phyloP scores from a whole-genome alignment of 2,113 vertebrate genomes.

The Sclerurus mexicanus region DNA sequence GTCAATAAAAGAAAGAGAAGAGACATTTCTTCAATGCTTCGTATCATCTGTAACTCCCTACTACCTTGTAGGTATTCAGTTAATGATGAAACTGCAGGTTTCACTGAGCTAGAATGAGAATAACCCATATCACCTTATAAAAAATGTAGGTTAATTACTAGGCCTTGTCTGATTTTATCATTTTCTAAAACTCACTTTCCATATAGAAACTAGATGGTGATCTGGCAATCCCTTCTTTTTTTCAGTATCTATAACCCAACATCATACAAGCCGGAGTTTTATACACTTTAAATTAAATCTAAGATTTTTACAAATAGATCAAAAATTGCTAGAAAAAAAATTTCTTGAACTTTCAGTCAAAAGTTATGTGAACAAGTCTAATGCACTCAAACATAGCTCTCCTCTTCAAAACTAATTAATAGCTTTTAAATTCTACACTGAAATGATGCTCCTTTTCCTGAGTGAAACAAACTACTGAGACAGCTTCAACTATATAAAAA shows the following conservation, averaged over 20 bases:
- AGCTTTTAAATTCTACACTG: neutral
- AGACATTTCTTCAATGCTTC: neutral
- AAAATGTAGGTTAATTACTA: slow-evolving; percentile 52
- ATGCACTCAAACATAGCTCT: neutral
- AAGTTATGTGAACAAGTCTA: neutral
- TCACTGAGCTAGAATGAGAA: neutral
- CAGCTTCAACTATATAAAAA: neutral
- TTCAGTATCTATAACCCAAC: neutral
- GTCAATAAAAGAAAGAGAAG: neutral
- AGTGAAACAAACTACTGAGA: neutral
- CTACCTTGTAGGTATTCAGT: neutral
- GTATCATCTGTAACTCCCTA: neutral
- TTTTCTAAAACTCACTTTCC: slow-evolving; percentile 50
- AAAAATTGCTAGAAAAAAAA: neutral
- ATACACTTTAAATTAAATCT: neutral
- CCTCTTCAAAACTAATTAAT: neutral
- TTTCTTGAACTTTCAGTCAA: neutral
- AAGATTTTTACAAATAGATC: neutral
- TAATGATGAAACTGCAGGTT: neutral
- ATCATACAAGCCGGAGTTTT: neutral
- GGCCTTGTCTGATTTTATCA: neutral
- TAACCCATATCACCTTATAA: neutral
- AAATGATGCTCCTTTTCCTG: neutral
- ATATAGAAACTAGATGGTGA: slow-evolving; percentile 15
- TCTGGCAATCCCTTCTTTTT: neutral